Conservation (phyloP, 2,113 vertebrate genomes). For the mouse (Mus musculus) region GRCm39 chr5:49042001-49042500, state of each 20-base stretch:
- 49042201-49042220: not conserved
- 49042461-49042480: not conserved
- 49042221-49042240: not conserved
- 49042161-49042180: not conserved
- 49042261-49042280: not conserved
- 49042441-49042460: not conserved
- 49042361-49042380: not conserved
- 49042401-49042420: not conserved
- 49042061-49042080: not conserved
- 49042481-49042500: too few species aligned
- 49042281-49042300: not conserved
- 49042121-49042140: not conserved
- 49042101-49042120: not conserved
- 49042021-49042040: slow-evolving; percentile 23
- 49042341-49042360: not conserved
- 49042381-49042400: not conserved
- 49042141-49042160: not conserved
- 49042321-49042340: not conserved
- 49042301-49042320: not conserved
- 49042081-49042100: not conserved
- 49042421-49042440: not conserved
- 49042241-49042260: not conserved
- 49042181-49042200: not conserved
- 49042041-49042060: not conserved
- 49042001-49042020: not conserved